These are phyloP conservation scores for Chaetodon auriga DNA, from an alignment of 2,113 vertebrate species.

Conservation along the genomic window DNA sequence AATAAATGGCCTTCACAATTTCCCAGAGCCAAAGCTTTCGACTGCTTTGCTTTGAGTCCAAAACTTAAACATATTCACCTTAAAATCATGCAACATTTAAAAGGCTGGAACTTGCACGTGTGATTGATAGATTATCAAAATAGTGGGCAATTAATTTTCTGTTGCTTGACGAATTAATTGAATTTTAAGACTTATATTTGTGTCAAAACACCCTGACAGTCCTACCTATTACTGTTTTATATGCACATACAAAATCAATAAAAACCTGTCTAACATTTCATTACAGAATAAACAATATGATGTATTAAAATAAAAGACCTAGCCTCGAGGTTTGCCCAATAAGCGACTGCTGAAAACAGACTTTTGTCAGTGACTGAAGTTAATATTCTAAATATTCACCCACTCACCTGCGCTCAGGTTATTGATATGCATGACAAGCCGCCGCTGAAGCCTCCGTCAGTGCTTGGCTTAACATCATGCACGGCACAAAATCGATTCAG, in stretches of 20 bases:
- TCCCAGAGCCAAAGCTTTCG: background rate
- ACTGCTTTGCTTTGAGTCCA: background rate
- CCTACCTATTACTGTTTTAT: background rate
- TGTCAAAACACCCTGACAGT: background rate
- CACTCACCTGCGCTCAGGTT: slow-evolving; percentile 47
- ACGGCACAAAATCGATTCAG: background rate
- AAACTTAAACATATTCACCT: background rate
- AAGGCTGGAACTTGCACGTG: background rate
- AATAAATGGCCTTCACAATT: background rate
- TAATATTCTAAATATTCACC: background rate
- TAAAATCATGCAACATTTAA: background rate
- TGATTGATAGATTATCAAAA: background rate
- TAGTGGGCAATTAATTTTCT: background rate
- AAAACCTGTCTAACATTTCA: background rate
- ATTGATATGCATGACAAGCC: slow-evolving; percentile 6
- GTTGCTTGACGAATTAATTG: too few species aligned
- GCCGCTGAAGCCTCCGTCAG: background rate
- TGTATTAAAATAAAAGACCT: background rate
- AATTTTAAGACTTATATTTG: background rate
- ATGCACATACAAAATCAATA: background rate
- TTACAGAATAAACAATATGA: background rate
- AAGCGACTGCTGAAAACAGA: background rate
- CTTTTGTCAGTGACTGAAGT: background rate
- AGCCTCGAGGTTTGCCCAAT: background rate
- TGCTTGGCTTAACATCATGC: background rate